Percentiles rank a stretch among this genome's conserved stretches.
Conservation (phyloP, 2,888 invertebrate species). For the Ariolimax columbianus region DNA sequence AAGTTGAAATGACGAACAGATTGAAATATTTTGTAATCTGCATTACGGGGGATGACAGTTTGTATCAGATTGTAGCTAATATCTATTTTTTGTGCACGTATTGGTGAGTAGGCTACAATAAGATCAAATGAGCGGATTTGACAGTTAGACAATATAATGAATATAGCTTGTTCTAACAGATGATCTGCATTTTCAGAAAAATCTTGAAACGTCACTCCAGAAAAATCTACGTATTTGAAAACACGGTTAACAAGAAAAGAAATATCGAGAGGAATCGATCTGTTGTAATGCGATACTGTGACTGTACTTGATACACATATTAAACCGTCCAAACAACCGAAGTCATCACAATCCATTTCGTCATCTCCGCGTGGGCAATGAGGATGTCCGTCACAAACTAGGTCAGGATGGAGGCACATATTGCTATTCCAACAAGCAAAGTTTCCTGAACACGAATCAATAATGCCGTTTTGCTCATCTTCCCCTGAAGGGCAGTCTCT, state of each 20-base stretch:
- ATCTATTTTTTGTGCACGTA: neutral
- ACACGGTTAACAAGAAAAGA: neutral
- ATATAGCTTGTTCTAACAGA: neutral
- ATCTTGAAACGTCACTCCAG: neutral
- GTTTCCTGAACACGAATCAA: neutral
- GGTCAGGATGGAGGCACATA: slow-evolving; percentile 37
- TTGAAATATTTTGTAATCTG: too few species aligned
- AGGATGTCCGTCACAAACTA: slow-evolving; percentile 32
- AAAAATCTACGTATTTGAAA: slow-evolving; percentile 3
- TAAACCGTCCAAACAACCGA: slow-evolving; percentile 11
- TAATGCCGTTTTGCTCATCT: neutral
- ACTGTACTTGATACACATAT: slow-evolving; percentile 10
- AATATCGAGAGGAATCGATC: neutral
- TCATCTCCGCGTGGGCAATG: slow-evolving; percentile 36
- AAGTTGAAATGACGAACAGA: too few species aligned
- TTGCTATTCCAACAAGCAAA: slow-evolving; percentile 34
- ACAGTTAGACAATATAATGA: neutral
- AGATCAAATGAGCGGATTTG: neutral
- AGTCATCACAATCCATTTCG: slow-evolving; percentile 30
- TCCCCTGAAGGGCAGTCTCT: slow-evolving; percentile 38
- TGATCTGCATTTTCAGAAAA: too few species aligned
- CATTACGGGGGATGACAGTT: too few species aligned
- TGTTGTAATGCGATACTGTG: neutral
- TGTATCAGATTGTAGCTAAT: neutral
- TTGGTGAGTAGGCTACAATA: neutral